Conservation (phyloP, 92 coral and sea anemone species). For the Scolanthus callimorphus region DNA sequence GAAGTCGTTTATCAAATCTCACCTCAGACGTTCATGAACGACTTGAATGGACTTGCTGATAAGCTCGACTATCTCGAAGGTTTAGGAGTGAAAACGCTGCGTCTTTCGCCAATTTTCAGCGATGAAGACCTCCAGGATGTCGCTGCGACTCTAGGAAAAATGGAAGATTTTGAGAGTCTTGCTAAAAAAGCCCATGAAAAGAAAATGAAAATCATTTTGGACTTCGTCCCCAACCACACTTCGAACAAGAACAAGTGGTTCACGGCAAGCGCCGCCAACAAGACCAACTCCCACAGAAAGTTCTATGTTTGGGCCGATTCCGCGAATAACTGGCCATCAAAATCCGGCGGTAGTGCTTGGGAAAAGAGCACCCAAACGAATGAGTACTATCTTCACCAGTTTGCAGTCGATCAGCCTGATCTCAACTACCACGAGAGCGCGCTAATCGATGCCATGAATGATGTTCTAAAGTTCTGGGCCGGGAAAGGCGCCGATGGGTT, state of each 20-base stretch:
- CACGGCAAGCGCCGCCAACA: constrained; percentile 34
- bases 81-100: constrained; percentile 66
- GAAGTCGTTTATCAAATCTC: constrained; percentile 76
- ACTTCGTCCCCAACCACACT: constrained; percentile 83
- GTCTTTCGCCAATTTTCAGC: constrained; percentile 53
- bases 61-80: constrained; percentile 59
- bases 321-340: constrained; percentile 72
- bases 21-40: constrained; percentile 55
- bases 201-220: constrained; percentile 64
- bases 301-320: constrained; percentile 82
- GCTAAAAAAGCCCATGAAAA: constrained; percentile 64
- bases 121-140: constrained; percentile 41
- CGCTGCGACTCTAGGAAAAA: constrained; percentile 43
- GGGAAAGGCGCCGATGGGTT: constrained; percentile 88
- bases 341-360: constrained; percentile 65
- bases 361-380: constrained; percentile 29
- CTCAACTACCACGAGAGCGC: constrained; percentile 64
- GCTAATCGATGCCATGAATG: constrained; percentile 59
- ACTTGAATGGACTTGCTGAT: constrained; percentile 57
- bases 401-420: constrained; percentile 51
- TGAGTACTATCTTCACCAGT: constrained; percentile 76
- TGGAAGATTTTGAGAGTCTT: constrained; percentile 71
- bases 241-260: constrained; percentile 88
- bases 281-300: constrained; percentile 33
- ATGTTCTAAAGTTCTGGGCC: constrained; percentile 78